phyloP scores from a whole-genome alignment of 2,888 invertebrate species.

The Octonoba sinensis region DNA sequence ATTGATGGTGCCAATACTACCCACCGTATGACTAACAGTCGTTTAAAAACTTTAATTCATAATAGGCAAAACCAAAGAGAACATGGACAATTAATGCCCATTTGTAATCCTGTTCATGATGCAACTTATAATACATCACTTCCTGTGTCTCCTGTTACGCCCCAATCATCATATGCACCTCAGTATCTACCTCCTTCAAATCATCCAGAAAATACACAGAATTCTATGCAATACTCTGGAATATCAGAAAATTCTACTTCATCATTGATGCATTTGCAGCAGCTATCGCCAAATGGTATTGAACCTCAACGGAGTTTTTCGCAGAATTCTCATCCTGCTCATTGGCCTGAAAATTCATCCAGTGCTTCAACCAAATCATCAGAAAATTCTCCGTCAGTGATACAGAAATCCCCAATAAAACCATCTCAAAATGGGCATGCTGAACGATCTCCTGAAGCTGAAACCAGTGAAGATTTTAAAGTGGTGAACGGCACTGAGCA shows the following conservation, averaged over 20 bases:
- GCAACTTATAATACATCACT: constrained; percentile 26
- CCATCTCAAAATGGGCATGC: constrained; percentile 49
- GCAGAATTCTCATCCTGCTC: neutral
- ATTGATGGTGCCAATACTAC: constrained; percentile 48
- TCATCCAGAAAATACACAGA: constrained; percentile 42
- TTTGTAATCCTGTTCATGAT: constrained; percentile 47
- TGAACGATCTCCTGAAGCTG: constrained; percentile 3
- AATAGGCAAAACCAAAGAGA: constrained; percentile 66
- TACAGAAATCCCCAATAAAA: constrained; percentile 41
- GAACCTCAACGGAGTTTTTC: constrained; percentile 23
- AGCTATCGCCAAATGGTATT: constrained; percentile 50
- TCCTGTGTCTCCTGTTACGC: constrained; percentile 34
- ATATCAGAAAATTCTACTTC: constrained; percentile 30
- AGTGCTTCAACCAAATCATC: constrained; percentile 20
- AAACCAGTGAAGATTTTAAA: constrained; percentile 17
- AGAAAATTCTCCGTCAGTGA: neutral
- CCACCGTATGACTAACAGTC: constrained; percentile 67
- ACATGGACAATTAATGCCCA: constrained; percentile 54
- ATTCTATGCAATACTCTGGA: constrained; percentile 24
- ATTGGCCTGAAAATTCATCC: constrained; percentile 40
- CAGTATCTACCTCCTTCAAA: constrained; percentile 56
- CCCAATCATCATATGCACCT: constrained; percentile 35
- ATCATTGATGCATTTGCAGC: constrained; percentile 58
- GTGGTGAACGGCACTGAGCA: constrained; percentile 25
- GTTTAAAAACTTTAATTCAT: constrained; percentile 67